These are phyloP conservation scores for Cyclopterus lumpus DNA, from an alignment of 2,797 vertebrate species.

Conservation along the genomic window DNA sequence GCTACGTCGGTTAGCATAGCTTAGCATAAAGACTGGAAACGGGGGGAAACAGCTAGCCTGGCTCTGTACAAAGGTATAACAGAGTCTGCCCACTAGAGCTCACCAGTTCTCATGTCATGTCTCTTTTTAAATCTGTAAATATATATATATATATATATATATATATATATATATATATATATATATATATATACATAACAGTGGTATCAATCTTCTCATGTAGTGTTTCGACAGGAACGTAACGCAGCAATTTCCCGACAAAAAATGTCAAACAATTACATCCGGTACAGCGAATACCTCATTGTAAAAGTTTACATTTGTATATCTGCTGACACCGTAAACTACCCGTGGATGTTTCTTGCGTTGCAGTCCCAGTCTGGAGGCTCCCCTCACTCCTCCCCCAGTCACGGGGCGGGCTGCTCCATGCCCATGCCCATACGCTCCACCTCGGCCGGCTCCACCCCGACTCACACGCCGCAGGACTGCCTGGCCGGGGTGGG, in stretches of 20 bases:
- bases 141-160: no score
- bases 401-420: slow-evolving; percentile 90
- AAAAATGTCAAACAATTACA: background rate
- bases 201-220: background rate
- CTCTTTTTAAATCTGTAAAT: background rate
- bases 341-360: slow-evolving; percentile 10
- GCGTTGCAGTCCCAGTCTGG: slow-evolving; percentile 88
- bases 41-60: background rate
- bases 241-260: background rate
- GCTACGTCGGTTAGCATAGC: background rate
- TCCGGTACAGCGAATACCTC: background rate
- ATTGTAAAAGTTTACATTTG: background rate
- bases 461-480: slow-evolving; percentile 92
- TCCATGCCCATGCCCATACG: slow-evolving; percentile 93
- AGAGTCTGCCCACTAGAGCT: background rate
- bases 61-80: background rate
- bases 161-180: no score
- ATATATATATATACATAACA: no score
- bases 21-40: background rate
- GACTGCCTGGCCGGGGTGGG: slow-evolving; percentile 89
- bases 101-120: background rate
- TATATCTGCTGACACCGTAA: background rate
- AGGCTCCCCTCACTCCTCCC: slow-evolving; percentile 92
- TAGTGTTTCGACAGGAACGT: background rate
- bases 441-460: slow-evolving; percentile 93